Evolutionary conservation across 2,797 vertebrate genomes (phyloP), one percentile per base, ranked within the genome.

Genomic region (Eulemur mongoz): DNA sequence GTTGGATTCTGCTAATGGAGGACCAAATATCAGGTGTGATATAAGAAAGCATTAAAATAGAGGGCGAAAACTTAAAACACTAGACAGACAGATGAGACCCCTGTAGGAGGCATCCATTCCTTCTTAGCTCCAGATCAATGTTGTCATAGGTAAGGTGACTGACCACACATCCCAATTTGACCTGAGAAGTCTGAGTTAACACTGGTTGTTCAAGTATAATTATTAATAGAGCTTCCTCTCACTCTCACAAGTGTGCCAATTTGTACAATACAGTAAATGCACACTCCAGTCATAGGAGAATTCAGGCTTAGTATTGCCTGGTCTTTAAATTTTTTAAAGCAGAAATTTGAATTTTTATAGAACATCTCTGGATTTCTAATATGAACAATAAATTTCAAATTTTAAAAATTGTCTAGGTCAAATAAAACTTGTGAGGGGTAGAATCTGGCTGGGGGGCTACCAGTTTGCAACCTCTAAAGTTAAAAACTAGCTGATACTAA

Each of bases 281-380:
- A 14, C 23, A 72, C 35, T 48, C 15, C 30, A 65, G 15, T 65
- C 35, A 75, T 14, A 67, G 35, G 30, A 85, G 61, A 76, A 82
- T 43, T 85, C n/a, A 94, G 20, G 13, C 20, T 70, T 69, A 79
- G 48, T 67, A 61, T 89, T 93, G 30, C 23, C 20, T 78, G 13
- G 8, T 87, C 13, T 92, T 93, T 57, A 35, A 13, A 43, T 48
- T 82, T 94, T 90, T 84, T 59, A 79, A 89, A 43, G 17, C 40
- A 69, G 78, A 96, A 81, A 80, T 91, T 84, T 92, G 32, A 4
- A 4, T 38, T 91, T 89, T 92, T 94, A 45, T 73, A 75, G 52
- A 80, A 87, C 20, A 61, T 70, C 35, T 93, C 72, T 92, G 32
- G n/a, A 65, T 83, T 88, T 96, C 65, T 61, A 91, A 89, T 27